phyloP scores from a whole-genome alignment of 2,113 vertebrate species.

The Apteryx mantelli region DNA sequence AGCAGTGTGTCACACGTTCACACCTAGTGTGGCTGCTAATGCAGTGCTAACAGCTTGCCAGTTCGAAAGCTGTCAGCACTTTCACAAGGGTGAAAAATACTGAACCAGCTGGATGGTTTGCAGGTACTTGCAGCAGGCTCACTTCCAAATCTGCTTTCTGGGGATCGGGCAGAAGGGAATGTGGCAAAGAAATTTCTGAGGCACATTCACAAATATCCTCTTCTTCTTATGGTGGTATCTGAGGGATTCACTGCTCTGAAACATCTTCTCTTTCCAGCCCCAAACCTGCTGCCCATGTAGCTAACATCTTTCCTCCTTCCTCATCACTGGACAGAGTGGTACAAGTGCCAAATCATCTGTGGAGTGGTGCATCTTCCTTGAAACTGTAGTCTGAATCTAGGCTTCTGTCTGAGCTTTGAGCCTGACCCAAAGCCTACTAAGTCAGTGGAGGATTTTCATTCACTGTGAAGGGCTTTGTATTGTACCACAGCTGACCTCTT shows the following conservation, averaged over 20 bases:
- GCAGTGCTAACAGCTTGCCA: neutral
- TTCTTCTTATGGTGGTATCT: no score
- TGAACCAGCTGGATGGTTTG: neutral
- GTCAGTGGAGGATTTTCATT: no score
- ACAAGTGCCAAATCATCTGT: neutral
- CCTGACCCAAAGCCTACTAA: neutral
- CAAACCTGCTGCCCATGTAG: neutral
- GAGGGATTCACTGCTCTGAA: no score
- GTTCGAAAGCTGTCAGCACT: neutral
- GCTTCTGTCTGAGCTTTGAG: neutral
- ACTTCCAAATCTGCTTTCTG: neutral
- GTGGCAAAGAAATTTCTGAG: neutral
- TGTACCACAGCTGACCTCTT: neutral
- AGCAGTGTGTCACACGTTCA: constrained; percentile 32
- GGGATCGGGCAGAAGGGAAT: neutral
- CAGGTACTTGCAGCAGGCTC: neutral
- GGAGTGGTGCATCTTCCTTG: neutral
- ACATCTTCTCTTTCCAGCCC: neutral
- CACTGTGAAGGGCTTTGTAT: neutral
- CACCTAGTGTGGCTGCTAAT: neutral
- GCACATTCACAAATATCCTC: neutral
- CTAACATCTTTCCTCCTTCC: neutral
- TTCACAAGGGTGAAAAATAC: neutral
- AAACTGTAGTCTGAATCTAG: neutral
- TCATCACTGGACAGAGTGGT: no score